Conservation (phyloP, 2,888 invertebrate species). For the Orthosia cruda region DNA sequence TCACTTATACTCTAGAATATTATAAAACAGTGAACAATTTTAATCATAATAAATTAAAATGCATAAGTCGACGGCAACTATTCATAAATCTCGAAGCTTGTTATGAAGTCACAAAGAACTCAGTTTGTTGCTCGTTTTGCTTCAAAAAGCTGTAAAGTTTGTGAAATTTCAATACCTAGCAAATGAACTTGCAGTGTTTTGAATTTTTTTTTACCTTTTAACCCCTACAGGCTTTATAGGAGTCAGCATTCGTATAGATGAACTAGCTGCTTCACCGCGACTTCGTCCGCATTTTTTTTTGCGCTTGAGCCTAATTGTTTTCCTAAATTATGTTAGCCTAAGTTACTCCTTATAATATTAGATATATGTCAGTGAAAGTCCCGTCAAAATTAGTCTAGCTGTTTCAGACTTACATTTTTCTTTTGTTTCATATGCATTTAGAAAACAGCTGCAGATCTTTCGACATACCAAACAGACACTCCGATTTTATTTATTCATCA, state of each 20-base stretch:
- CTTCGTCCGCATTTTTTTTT: no score
- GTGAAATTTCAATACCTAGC: constrained; percentile 45
- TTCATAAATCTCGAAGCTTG: constrained; percentile 44
- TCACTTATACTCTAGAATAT: constrained; percentile 30
- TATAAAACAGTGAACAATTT: constrained; percentile 40
- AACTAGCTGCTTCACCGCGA: no score
- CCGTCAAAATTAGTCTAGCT: no score
- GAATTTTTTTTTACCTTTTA: constrained; percentile 38
- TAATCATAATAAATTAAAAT: constrained; percentile 57
- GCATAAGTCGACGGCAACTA: constrained; percentile 48
- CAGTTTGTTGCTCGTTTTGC: constrained; percentile 47
- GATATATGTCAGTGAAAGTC: no score
- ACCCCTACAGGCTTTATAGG: neutral
- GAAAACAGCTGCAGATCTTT: no score
- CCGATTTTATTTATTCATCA: no score
- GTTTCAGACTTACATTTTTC: no score
- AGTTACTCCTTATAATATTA: no score
- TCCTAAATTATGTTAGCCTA: no score
- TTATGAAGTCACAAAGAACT: constrained; percentile 56
- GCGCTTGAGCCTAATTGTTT: no score
- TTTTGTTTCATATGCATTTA: no score
- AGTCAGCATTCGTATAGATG: constrained; percentile 1
- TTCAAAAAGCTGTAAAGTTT: constrained; percentile 35
- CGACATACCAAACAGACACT: no score
- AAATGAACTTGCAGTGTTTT: constrained; percentile 35